A percentile compares a stretch with the other conserved stretches of the same genome.
Conservation (phyloP, 2,113 vertebrate species). For the western clawed frog (Xenopus tropicalis) region DNA sequence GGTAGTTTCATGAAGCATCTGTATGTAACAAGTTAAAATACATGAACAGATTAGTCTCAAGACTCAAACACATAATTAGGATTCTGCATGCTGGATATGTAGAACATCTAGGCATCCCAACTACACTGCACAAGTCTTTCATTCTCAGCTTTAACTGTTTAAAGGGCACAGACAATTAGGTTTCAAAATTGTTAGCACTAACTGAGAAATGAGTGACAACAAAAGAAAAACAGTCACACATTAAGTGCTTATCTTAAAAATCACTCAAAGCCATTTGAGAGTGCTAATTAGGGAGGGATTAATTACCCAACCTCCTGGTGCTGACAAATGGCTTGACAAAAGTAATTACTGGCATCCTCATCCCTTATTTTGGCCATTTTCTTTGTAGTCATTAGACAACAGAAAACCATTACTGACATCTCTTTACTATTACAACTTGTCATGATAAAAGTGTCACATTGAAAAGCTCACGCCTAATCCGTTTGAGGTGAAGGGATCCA, state of each 20-base stretch:
- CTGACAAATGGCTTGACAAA: constrained; percentile 58
- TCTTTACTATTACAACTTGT: too few relatives aligned
- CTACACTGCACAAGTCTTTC: too few relatives aligned
- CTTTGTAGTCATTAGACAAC: constrained; percentile 10
- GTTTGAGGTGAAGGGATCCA: too few relatives aligned
- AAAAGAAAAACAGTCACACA: not conserved
- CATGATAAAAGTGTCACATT: not conserved
- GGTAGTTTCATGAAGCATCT: too few relatives aligned
- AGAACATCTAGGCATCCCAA: too few relatives aligned
- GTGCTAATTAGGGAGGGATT: constrained; percentile 52
- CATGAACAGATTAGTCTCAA: too few relatives aligned
- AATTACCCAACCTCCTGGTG: constrained; percentile 50
- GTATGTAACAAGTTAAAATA: too few relatives aligned
- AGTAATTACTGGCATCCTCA: constrained; percentile 49
- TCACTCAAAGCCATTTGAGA: constrained; percentile 50
- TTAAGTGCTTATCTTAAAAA: not conserved
- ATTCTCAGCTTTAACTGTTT: too few relatives aligned
- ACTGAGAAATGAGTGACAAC: not conserved
- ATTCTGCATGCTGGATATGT: too few relatives aligned
- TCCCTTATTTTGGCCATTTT: constrained; percentile 21
- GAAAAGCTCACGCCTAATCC: not conserved
- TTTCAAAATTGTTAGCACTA: not conserved
- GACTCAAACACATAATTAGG: too few relatives aligned
- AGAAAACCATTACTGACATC: not conserved
- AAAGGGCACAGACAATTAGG: too few relatives aligned